phyloP scores from a whole-genome alignment of 2,888 invertebrate genomes.

The Hypercompe scribonia region DNA sequence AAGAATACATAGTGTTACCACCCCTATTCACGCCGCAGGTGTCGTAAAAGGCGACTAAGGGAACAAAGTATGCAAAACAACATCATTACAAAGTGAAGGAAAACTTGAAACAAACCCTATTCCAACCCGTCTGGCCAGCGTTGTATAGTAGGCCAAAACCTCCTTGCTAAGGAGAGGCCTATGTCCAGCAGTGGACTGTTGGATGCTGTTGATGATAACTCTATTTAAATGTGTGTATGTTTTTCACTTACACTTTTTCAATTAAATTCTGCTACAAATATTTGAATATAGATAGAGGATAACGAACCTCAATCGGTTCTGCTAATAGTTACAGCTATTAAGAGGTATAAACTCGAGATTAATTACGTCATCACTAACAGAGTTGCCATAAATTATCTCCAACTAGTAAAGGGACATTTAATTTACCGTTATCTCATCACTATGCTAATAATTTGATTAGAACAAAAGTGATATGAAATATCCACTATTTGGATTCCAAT shows the following conservation, averaged over 20 bases:
- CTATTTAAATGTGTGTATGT: not conserved
- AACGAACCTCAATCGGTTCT: not conserved
- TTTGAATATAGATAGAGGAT: not conserved
- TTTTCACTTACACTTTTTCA: not conserved
- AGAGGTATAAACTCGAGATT: not conserved
- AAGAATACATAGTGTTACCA: too few relatives aligned
- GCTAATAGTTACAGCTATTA: constrained; percentile 2
- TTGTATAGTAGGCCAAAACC: too few relatives aligned
- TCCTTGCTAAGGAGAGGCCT: too few relatives aligned
- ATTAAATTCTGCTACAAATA: not conserved
- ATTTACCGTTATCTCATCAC: constrained; percentile 27
- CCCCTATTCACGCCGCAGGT: too few relatives aligned
- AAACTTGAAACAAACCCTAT: too few relatives aligned
- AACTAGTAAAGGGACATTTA: constrained; percentile 12
- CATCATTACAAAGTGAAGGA: too few relatives aligned
- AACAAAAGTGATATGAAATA: constrained; percentile 25
- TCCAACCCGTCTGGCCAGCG: too few relatives aligned
- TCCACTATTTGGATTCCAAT: constrained; percentile 10
- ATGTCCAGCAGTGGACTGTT: too few relatives aligned
- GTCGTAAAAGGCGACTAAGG: too few relatives aligned
- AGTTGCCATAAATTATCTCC: constrained; percentile 10
- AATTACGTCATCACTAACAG: constrained; percentile 15
- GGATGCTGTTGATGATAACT: too few relatives aligned
- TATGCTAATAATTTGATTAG: constrained; percentile 34
- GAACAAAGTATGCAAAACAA: too few relatives aligned